Evolutionary conservation across 2,888 invertebrate species (phyloP), one percentile per base, ranked within the genome.

Genomic region (Aspidiotus rigidus): DNA sequence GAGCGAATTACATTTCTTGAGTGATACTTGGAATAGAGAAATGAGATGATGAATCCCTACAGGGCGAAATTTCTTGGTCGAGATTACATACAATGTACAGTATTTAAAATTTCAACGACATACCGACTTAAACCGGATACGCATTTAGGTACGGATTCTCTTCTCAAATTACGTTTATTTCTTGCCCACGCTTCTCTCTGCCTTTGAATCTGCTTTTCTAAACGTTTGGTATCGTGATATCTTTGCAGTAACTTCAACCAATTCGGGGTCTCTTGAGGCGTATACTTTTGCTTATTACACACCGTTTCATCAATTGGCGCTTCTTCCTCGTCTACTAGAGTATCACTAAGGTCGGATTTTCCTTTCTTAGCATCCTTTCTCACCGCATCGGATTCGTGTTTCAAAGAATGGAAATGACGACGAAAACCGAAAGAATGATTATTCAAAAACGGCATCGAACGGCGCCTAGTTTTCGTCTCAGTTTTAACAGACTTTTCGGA

Each of bases 171-270:
- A 44, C 73, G 66, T 41, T 70, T 73, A 53, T 73, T 73, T 41
- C 73, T 64, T 10, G 79, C 78, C 79, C 79, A 79, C 5, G 79
- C 79, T 72, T 79, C 79, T 72, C 79, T 74, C 72, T 79, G 79
- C 72, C 79, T 78, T 75, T 76, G 76, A 71, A 79, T 71, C 70
- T 79, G 75, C 72, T 78, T 76, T 71, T 79, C 79, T 62, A 71
- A 66, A 16, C 71, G 69, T 49, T 70, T 69, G 16, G 72, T 71
- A 13, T 71, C 62, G 62, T 69, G 69, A 62, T 69, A 69, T 56
- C 56, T 62, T 42, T 69, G 62, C 28, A 69, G 42, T n/a, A 69
- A 17, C 16, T 62, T 61, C 17, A 69, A 42, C 69, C 69, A 69
- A 16, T 49, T 62, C 1, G 69, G 69, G 17, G 69, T 62, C 42